These are phyloP conservation scores for Myxocyprinus asiaticus DNA, from an alignment of 2,113 vertebrate genomes.

Conservation along the genomic window DNA sequence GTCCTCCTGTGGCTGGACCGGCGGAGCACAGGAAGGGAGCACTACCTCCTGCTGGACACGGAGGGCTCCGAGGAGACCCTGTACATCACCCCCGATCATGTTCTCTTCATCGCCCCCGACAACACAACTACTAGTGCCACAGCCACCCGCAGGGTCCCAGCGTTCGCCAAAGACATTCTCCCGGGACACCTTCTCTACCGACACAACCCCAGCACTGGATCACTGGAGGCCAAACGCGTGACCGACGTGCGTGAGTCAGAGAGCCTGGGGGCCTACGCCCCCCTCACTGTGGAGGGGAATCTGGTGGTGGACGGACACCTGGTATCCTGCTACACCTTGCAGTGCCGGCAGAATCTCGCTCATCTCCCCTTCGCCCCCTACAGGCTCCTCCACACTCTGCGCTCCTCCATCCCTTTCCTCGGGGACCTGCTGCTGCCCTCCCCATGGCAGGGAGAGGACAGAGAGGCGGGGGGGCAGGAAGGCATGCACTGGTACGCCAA, in stretches of 20 bases:
- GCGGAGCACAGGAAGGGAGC: background rate
- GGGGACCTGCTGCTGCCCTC: too few relatives aligned
- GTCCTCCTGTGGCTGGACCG: constrained; percentile 46
- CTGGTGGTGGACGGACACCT: background rate
- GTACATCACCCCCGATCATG: constrained; percentile 24
- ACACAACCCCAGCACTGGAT: background rate
- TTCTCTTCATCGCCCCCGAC: constrained; percentile 29
- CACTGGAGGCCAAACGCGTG: constrained; percentile 26
- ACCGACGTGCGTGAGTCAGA: constrained; percentile 18
- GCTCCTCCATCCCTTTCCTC: too few relatives aligned
- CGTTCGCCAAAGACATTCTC: constrained; percentile 32
- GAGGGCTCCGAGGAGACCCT: constrained; percentile 16
- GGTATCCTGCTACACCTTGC: too few relatives aligned
- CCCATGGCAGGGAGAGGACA: too few relatives aligned
- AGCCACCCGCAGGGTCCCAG: constrained; percentile 6
- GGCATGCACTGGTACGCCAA: too few relatives aligned
- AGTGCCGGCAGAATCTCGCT: too few relatives aligned
- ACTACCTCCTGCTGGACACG: constrained; percentile 24
- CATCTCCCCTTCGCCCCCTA: too few relatives aligned
- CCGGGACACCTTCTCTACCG: constrained; percentile 37
- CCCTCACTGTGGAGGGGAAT: constrained; percentile 44
- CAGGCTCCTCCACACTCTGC: too few relatives aligned
- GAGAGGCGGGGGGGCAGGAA: too few relatives aligned
- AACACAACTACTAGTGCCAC: constrained; percentile 3
- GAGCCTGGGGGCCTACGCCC: constrained; percentile 36